Percentiles rank a stretch among this genome's conserved stretches.
Conservation (phyloP, 2,797 vertebrate species). For the Dryobates pubescens region DNA sequence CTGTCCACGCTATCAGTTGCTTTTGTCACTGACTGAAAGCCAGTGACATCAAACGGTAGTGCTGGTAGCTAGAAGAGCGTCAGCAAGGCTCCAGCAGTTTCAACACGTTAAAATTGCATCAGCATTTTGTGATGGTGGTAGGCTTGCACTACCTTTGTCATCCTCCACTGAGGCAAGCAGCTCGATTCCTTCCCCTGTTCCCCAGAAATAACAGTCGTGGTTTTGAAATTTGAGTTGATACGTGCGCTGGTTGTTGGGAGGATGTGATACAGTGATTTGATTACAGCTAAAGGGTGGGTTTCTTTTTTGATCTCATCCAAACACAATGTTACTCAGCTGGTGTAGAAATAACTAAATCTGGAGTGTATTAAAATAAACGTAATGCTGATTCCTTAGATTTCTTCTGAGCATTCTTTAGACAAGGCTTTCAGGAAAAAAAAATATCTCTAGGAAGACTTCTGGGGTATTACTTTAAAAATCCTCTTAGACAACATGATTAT, state of each 20-base stretch:
- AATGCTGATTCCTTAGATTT: conserved; percentile 52
- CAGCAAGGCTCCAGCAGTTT: conserved; percentile 37
- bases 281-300: conserved; percentile 2
- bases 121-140: background rate
- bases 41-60: conserved; percentile 50
- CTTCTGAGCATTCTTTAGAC: background rate
- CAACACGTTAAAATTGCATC: conserved; percentile 34
- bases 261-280: conserved; percentile 46
- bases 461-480: background rate
- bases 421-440: conserved; percentile 2
- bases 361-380: conserved; percentile 23
- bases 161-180: conserved; percentile 31
- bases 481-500: conserved; percentile 32
- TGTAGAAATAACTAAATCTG: conserved; percentile 34
- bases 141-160: background rate
- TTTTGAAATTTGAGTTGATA: background rate
- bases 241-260: background rate
- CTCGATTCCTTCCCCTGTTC: background rate
- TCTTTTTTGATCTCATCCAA: conserved; percentile 8
- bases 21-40: conserved; percentile 21
- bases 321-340: conserved; percentile 38
- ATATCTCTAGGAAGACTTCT: background rate
- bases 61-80: conserved; percentile 39
- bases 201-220: background rate
- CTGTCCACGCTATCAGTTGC: background rate